These are phyloP conservation scores for Heliconius cydno DNA, from an alignment of 2,888 invertebrate species.

Conservation along the genomic window DNA sequence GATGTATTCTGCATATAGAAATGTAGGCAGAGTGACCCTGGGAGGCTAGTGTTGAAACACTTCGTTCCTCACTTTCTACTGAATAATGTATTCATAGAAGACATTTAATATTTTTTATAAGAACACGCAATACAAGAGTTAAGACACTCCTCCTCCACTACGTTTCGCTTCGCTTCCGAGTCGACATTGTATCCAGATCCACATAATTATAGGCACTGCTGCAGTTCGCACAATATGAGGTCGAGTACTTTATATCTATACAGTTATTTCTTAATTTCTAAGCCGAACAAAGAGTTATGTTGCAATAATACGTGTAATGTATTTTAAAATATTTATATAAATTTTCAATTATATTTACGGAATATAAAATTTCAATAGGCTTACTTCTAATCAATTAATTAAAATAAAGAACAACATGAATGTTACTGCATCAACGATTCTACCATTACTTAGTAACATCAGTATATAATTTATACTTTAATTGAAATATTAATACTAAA, in stretches of 20 bases:
- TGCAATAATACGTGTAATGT: neutral
- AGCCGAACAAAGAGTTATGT: slow-evolving; percentile 2
- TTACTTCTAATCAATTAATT: neutral
- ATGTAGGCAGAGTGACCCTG: no score
- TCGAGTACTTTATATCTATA: neutral
- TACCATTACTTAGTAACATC: no score
- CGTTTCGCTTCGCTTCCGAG: no score
- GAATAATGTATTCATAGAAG: no score
- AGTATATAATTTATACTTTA: neutral
- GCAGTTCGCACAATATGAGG: neutral
- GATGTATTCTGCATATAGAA: no score
- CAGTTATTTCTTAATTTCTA: neutral
- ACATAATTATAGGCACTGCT: neutral
- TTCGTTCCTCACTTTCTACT: no score
- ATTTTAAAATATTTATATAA: neutral
- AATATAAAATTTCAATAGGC: neutral
- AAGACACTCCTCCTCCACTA: no score
- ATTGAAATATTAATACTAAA: neutral
- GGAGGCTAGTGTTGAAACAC: no score
- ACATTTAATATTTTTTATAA: no score
- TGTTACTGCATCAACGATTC: neutral
- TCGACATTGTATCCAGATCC: no score
- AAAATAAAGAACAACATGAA: neutral
- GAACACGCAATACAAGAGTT: no score
- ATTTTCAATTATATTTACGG: neutral